Evolutionary conservation across 2,113 vertebrate genomes (phyloP), one percentile per base, ranked within the genome.

Genomic region (Xiphophorus hellerii): DNA sequence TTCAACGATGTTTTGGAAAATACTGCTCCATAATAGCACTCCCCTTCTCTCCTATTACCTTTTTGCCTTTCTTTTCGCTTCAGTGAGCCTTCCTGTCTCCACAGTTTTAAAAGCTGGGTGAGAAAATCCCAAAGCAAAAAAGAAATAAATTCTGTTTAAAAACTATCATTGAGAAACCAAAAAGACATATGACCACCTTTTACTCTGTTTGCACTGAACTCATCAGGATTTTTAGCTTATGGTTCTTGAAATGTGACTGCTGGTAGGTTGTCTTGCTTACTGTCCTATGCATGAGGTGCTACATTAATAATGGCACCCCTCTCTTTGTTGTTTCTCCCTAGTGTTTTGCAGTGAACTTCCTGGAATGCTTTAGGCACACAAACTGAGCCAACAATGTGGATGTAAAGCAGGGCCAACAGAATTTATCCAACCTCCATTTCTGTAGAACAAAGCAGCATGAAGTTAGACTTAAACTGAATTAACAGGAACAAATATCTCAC

Each of bases 261-360:
- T 5, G 4, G n/a, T 39, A 65, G 60, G 54, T 54, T 72, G 48
- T 62, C 66, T 64, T 48, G 31, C 30, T 42, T 68, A 20, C 33
- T 44, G 39, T 15, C 14, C 39, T 42, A 42, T 42, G 20, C 61
- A 78, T 37, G 27, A 76, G 61, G 33, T 73, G 68, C 60, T 30
- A 61, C 75, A 70, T 77, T 77, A 17, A 62, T 64, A 29, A 80
- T 66, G 35, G 22, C 29, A 64, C 58, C 28, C 58, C 25, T 14
- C 39, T 37, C 33, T 29, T 67, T 74, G 72, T 67, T 35, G 70
- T 64, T 31, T 33, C 28, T 77, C n/a, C 42, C 67, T 28, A 31
- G 33, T 69, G 60, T 73, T 29, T 69, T 62, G 44, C 20, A 15
- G 51, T 61, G 64, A 66, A 84, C 71, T 73, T 87, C 68, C 66